A percentile compares a stretch with the other conserved stretches of the same genome.
These are phyloP conservation scores for Ormyrus thymus DNA, from an alignment of 2,888 invertebrate genomes.

Conservation along the genomic window DNA sequence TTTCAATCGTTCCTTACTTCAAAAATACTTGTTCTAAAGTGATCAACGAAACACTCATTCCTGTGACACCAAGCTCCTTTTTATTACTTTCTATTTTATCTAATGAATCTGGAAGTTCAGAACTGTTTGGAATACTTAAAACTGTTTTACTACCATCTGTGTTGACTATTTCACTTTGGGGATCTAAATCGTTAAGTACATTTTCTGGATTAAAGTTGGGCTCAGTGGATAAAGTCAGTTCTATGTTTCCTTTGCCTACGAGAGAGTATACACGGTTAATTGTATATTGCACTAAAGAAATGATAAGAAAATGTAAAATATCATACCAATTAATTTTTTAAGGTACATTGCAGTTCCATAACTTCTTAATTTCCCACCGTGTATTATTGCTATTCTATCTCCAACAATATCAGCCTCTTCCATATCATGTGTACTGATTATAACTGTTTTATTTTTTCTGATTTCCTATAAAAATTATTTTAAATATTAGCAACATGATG, in stretches of 20 bases:
- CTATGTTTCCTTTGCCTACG: slow-evolving; percentile 62
- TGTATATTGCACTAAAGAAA: not conserved
- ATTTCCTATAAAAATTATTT: slow-evolving; percentile 62
- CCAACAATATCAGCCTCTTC: slow-evolving; percentile 94
- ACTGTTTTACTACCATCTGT: slow-evolving; percentile 76
- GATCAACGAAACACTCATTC: slow-evolving; percentile 89
- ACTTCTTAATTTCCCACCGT: slow-evolving; percentile 83
- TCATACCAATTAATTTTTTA: slow-evolving; percentile 79
- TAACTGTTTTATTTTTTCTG: slow-evolving; percentile 83
- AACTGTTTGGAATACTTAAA: slow-evolving; percentile 78
- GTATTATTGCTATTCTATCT: slow-evolving; percentile 90
- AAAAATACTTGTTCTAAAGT: slow-evolving; percentile 96
- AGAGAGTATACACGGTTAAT: slow-evolving; percentile 46
- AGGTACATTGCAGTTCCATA: slow-evolving; percentile 88
- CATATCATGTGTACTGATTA: slow-evolving; percentile 95
- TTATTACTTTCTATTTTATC: slow-evolving; percentile 79
- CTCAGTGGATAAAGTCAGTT: too few relatives aligned
- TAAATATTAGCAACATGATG: too few relatives aligned
- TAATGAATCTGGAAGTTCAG: slow-evolving; percentile 79
- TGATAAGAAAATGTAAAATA: not conserved
- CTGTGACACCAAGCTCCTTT: slow-evolving; percentile 73
- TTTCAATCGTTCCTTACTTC: slow-evolving; percentile 74
- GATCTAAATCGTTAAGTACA: slow-evolving; percentile 67
- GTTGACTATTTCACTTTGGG: slow-evolving; percentile 71
- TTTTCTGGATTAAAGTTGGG: too few relatives aligned